phyloP scores from a whole-genome alignment of 2,888 invertebrate species.

The Nemapogon koenigi region DNA sequence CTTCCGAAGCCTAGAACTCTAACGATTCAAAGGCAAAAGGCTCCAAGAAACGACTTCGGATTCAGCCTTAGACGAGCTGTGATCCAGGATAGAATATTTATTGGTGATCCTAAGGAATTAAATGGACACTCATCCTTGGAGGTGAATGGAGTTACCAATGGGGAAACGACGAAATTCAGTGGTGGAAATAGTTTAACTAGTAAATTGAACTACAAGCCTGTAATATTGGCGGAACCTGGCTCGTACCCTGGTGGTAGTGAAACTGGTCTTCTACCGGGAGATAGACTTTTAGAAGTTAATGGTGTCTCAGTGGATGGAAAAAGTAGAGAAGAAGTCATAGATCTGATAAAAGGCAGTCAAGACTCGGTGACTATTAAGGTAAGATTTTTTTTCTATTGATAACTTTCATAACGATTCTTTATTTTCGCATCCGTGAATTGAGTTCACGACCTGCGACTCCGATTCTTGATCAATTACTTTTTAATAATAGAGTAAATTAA shows the following conservation, averaged over 20 bases:
- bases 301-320: constrained; percentile 84
- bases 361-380: constrained; percentile 87
- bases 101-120: constrained; percentile 34
- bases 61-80: constrained; percentile 90
- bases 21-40: constrained; percentile 78
- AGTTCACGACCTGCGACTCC: too few species aligned
- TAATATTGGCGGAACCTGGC: constrained; percentile 92
- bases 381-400: constrained; percentile 28
- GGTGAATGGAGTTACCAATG: constrained; percentile 32
- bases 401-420: too few species aligned
- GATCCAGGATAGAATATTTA: constrained; percentile 72
- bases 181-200: constrained; percentile 32
- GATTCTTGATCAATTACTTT: too few species aligned
- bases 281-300: constrained; percentile 91
- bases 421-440: too few species aligned
- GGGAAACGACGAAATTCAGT: constrained; percentile 39
- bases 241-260: constrained; percentile 77
- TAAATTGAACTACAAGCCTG: constrained; percentile 70
- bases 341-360: constrained; percentile 87
- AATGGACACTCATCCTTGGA: constrained; percentile 38
- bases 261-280: constrained; percentile 92
- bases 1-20: constrained; percentile 77
- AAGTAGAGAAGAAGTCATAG: constrained; percentile 90
- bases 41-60: constrained; percentile 90
- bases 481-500: too few species aligned